A percentile compares a stretch with the other conserved stretches of the same genome.
Evolutionary conservation across 2,113 vertebrate genomes (phyloP).

Genomic region (Peromyscus californicus): DNA sequence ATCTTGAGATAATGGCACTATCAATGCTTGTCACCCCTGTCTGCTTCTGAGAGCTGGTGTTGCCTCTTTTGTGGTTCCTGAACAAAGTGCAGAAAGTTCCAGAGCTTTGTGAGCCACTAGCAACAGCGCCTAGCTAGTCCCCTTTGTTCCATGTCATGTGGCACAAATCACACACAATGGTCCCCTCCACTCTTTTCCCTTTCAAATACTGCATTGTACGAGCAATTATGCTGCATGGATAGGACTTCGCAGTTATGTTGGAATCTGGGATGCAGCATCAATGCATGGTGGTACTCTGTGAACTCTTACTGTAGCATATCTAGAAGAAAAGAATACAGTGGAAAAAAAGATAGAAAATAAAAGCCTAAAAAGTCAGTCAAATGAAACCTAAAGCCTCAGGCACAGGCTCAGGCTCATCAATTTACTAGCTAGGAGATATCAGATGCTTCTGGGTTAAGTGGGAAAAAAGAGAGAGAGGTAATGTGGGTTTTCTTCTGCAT

Average conservation of each 20-base stretch:
- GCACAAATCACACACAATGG: slow-evolving; percentile 14
- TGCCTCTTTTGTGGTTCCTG: slow-evolving; percentile 64
- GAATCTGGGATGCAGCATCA: not conserved
- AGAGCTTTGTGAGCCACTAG: slow-evolving; percentile 15
- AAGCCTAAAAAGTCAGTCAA: not conserved
- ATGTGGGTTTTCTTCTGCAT: not conserved
- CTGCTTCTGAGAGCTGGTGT: slow-evolving; percentile 57
- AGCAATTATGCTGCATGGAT: slow-evolving; percentile 16
- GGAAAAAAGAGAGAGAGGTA: not conserved
- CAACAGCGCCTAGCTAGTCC: slow-evolving; percentile 33
- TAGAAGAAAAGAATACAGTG: not conserved
- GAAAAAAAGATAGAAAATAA: not conserved
- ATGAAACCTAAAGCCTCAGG: not conserved
- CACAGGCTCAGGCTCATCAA: not conserved
- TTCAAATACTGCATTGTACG: not conserved
- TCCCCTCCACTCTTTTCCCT: slow-evolving; percentile 22
- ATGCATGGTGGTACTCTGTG: not conserved
- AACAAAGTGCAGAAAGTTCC: slow-evolving; percentile 70
- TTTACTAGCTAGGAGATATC: slow-evolving; percentile 28
- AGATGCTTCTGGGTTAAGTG: not conserved
- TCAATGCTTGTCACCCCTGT: slow-evolving; percentile 70
- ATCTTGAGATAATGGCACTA: slow-evolving; percentile 74
- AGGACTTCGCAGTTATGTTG: not conserved
- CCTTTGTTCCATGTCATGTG: slow-evolving; percentile 42
- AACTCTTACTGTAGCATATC: not conserved